Conservation (phyloP, 2,888 invertebrate genomes). For the Omphaloscelis lunosa region DNA sequence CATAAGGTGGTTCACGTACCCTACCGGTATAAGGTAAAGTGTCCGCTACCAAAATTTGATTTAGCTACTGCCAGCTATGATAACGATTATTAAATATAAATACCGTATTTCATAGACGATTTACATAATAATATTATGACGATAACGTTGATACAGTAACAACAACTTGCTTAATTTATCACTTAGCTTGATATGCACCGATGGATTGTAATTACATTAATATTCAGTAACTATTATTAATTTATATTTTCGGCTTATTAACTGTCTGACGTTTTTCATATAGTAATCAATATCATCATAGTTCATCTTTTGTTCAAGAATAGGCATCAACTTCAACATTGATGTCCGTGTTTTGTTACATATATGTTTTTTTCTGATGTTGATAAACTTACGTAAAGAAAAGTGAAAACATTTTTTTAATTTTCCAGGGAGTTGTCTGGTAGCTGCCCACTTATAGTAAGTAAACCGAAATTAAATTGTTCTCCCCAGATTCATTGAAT, state of each 20-base stretch:
- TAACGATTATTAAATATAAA: slow-evolving; percentile 22
- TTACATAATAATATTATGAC: slow-evolving; percentile 59
- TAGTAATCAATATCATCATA: not conserved
- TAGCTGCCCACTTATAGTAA: not conserved
- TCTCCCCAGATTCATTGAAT: slow-evolving; percentile 22
- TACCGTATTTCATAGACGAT: slow-evolving; percentile 14
- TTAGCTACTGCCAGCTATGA: not conserved
- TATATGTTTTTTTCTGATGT: not conserved
- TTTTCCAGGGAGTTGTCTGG: not conserved
- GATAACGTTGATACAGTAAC: slow-evolving; percentile 32
- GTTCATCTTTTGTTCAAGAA: slow-evolving; percentile 8
- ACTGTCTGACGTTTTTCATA: not conserved
- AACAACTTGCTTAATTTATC: slow-evolving; percentile 41
- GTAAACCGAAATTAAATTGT: slow-evolving; percentile 1
- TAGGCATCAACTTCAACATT: slow-evolving; percentile 14
- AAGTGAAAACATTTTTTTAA: not conserved
- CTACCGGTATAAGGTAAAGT: not conserved
- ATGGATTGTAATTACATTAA: slow-evolving; percentile 33
- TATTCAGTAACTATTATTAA: slow-evolving; percentile 26
- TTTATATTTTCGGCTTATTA: slow-evolving; percentile 8
- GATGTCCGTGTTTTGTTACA: not conserved
- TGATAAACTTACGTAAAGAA: not conserved
- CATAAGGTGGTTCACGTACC: no score
- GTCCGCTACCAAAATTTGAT: not conserved
- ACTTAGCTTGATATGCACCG: slow-evolving; percentile 40